Percentiles rank a stretch among this genome's conserved stretches.
Evolutionary conservation across 2,113 vertebrate species (phyloP).

Genomic region (Oreochromis spilurus): DNA sequence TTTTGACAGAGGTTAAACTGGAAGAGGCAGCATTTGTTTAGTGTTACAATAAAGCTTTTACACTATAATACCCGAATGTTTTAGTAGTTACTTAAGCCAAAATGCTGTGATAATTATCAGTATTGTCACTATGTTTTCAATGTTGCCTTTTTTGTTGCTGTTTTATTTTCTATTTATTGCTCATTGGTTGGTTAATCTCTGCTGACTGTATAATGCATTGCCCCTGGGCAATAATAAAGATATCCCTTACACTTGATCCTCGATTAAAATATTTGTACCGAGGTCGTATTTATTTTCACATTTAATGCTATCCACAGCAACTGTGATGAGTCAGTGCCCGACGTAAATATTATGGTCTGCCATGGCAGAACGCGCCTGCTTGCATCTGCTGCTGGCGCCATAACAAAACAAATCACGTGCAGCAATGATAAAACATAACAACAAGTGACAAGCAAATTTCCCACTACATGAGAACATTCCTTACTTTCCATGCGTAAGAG

Average conservation of each 20-base stretch:
- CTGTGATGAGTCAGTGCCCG: not conserved
- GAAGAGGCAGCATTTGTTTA: not conserved
- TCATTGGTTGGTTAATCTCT: not conserved
- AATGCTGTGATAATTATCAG: not conserved
- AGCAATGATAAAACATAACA: conserved; percentile 1
- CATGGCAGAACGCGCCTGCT: not conserved
- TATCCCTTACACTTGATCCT: not conserved
- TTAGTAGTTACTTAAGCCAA: not conserved
- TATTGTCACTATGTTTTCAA: not conserved
- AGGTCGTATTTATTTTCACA: not conserved
- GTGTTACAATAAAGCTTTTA: not conserved
- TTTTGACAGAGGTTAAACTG: not conserved
- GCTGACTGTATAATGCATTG: not conserved
- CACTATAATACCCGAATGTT: accelerated
- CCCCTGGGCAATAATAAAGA: not conserved
- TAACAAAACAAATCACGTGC: conserved; percentile 18
- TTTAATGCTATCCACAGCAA: not conserved
- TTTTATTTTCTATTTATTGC: not conserved
- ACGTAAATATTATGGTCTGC: conserved; percentile 47
- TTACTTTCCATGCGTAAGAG: not conserved
- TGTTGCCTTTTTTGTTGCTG: not conserved
- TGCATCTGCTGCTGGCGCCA: conserved; percentile 36
- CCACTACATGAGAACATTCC: not conserved
- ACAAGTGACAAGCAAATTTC: not conserved
- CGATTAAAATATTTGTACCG: not conserved